These are phyloP conservation scores for Lamellibrachia luymesi DNA, from an alignment of 1,140 invertebrate genomes.

Conservation along the genomic window DNA sequence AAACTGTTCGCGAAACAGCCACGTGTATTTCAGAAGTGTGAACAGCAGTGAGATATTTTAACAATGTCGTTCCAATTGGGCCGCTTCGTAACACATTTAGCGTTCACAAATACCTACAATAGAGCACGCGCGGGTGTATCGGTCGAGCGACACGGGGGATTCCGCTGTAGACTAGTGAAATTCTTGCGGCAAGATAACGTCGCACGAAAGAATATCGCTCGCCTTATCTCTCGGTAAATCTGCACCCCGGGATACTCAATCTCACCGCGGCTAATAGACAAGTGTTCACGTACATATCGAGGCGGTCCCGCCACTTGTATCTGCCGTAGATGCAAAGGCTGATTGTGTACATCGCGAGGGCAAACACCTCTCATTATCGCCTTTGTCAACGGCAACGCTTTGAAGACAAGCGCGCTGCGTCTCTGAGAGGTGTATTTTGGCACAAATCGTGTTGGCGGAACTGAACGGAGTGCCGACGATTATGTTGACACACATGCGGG, in stretches of 20 bases:
- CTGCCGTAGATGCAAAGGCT: neutral
- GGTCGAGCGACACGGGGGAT: neutral
- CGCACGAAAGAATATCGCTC: neutral
- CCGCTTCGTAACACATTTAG: neutral
- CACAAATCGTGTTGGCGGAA: neutral
- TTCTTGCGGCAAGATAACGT: neutral
- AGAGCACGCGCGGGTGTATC: neutral
- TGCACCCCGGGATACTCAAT: neutral
- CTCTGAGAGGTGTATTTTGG: neutral
- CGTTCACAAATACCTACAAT: neutral
- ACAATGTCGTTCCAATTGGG: neutral
- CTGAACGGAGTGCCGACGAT: neutral
- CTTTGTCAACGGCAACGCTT: neutral
- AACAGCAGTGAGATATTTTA: neutral
- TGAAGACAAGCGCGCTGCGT: neutral
- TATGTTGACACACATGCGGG: neutral
- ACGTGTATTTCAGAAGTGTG: neutral
- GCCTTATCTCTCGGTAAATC: neutral
- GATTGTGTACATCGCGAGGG: neutral
- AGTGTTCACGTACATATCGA: neutral
- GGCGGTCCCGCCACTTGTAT: neutral
- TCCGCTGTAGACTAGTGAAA: too few species aligned
- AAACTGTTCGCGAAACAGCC: neutral
- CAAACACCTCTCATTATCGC: neutral
- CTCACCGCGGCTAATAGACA: neutral